Percentiles rank a stretch among this genome's conserved stretches.
phyloP scores from a whole-genome alignment of 1,140 invertebrate genomes.

The Teleopsis dalmanni region DNA sequence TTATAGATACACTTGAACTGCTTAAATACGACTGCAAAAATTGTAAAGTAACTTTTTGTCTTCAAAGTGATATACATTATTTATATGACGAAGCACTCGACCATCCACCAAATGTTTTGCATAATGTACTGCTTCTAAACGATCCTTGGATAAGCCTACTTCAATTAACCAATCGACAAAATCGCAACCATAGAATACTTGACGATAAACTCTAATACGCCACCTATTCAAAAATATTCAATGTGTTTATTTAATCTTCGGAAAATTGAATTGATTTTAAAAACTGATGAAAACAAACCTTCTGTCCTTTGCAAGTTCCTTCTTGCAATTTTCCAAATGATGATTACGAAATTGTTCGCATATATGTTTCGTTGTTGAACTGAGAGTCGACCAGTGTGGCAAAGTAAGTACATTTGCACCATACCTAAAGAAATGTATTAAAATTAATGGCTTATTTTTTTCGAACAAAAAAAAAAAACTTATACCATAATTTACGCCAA shows the following conservation, averaged over 20 bases:
- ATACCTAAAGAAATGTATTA: slow-evolving; percentile 45
- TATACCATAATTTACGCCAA: slow-evolving; percentile 51
- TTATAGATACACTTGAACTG: background rate
- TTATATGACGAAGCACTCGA: slow-evolving; percentile 73
- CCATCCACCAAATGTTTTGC: slow-evolving; percentile 77
- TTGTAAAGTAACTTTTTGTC: slow-evolving; percentile 63
- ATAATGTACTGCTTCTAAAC: slow-evolving; percentile 70
- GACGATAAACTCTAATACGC: slow-evolving; percentile 63
- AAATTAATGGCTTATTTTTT: background rate
- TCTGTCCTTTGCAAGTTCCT: slow-evolving; percentile 68
- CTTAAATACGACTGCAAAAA: slow-evolving; percentile 46
- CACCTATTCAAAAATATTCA: too few species aligned
- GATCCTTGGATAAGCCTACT: slow-evolving; percentile 65
- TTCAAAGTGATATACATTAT: slow-evolving; percentile 72
- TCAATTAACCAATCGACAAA: slow-evolving; percentile 80
- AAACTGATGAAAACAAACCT: slow-evolving; percentile 22
- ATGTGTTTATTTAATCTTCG: too few species aligned
- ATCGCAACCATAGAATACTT: slow-evolving; percentile 74
- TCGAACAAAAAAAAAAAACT: background rate
- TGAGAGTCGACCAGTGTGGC: slow-evolving; percentile 65
- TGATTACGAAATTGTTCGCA: slow-evolving; percentile 84
- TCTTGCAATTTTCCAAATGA: slow-evolving; percentile 72
- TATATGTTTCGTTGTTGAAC: slow-evolving; percentile 67
- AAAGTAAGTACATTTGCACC: slow-evolving; percentile 62
- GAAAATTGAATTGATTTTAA: background rate